These are phyloP conservation scores for Fundulus diaphanus DNA, from an alignment of 2,797 vertebrate species.

Conservation along the genomic window DNA sequence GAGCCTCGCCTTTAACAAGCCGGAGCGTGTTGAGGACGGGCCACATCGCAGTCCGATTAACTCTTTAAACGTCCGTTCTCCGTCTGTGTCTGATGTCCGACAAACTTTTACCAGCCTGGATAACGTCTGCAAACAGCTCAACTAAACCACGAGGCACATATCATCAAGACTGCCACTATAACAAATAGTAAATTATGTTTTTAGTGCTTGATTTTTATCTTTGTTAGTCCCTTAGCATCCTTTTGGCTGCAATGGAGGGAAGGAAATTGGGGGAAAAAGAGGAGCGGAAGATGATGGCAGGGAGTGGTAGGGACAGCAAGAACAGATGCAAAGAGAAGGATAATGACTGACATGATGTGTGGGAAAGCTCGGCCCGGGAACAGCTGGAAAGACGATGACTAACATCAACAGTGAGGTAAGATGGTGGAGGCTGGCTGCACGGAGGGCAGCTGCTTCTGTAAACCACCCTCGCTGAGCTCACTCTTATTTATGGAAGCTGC, in stretches of 20 bases:
- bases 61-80: not conserved
- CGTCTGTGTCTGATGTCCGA: not conserved
- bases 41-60: conserved; percentile 15
- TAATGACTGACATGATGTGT: conserved; percentile 21
- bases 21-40: not conserved
- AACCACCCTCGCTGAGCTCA: conserved; percentile 48
- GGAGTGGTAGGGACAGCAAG: conserved; percentile 3
- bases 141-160: not conserved
- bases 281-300: not conserved
- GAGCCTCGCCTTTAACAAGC: conserved; percentile 57
- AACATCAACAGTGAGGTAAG: conserved; percentile 53
- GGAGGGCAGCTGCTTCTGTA: conserved; percentile 53
- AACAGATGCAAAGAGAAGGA: conserved; percentile 14
- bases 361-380: conserved; percentile 39
- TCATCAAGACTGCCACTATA: not conserved
- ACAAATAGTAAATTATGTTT: too few relatives aligned
- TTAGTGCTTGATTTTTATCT: too few relatives aligned
- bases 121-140: not conserved
- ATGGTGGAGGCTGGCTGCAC: conserved; percentile 24
- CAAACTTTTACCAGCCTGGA: not conserved
- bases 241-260: conserved; percentile 11
- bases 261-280: conserved; percentile 9
- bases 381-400: conserved; percentile 61
- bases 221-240: not conserved
- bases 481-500: conserved; percentile 43